A percentile compares a stretch with the other conserved stretches of the same genome.
These are phyloP conservation scores for Alfaro cultratus DNA, from an alignment of 2,797 vertebrate species.

Conservation along the genomic window DNA sequence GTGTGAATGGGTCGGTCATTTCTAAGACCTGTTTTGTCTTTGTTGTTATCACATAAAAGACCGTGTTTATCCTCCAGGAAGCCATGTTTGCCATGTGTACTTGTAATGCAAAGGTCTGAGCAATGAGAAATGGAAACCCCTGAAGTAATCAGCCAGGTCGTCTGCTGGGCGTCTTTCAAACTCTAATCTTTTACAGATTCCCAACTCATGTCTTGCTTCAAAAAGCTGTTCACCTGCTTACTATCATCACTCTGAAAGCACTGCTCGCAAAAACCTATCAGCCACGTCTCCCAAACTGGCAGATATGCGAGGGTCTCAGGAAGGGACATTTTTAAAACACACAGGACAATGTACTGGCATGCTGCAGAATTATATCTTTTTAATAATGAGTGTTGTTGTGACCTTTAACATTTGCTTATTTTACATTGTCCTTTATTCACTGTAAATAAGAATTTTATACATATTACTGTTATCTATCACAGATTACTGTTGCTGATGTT, in stretches of 20 bases:
- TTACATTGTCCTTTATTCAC: no score
- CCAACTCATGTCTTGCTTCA: slow-evolving; percentile 21
- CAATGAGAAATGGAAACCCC: slow-evolving; percentile 45
- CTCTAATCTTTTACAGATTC: slow-evolving; percentile 61
- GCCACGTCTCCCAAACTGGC: no score
- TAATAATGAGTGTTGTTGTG: no score
- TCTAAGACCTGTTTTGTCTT: slow-evolving; percentile 62
- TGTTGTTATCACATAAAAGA: slow-evolving; percentile 70
- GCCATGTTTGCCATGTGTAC: slow-evolving; percentile 66
- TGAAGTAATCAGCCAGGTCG: slow-evolving; percentile 48
- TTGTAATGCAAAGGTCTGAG: slow-evolving; percentile 56
- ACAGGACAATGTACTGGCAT: no score
- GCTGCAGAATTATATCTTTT: no score
- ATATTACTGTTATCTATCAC: no score
- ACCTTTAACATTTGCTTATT: no score
- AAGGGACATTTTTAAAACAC: no score
- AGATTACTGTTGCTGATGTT: no score
- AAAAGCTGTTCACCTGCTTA: slow-evolving; percentile 6
- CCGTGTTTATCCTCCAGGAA: slow-evolving; percentile 66
- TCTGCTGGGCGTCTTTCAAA: slow-evolving; percentile 44
- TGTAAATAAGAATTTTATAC: no score
- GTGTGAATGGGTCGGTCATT: slow-evolving; percentile 23
- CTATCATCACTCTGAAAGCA: slow-evolving; percentile 12
- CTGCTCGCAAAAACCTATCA: no score
- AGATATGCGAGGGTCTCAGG: no score